phyloP scores from a whole-genome alignment of 2,888 invertebrate species.

The Agrilus biguttatus region DNA sequence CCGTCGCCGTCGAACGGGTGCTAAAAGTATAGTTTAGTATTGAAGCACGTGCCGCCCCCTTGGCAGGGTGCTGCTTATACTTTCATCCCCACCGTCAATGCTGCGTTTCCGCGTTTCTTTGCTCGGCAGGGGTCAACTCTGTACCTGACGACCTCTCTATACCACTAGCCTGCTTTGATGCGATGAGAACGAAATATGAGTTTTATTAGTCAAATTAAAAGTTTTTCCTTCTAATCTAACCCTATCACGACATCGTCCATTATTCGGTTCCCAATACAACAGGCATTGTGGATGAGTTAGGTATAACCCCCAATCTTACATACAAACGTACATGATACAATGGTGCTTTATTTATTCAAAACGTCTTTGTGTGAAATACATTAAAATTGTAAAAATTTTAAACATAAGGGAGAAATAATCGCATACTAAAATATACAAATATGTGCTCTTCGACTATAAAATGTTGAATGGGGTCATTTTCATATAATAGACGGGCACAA shows the following conservation, averaged over 20 bases:
- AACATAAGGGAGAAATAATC: no score
- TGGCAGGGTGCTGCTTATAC: constrained; percentile 7
- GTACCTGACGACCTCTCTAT: constrained; percentile 7
- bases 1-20: constrained; percentile 4
- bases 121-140: constrained; percentile 1
- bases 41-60: constrained; percentile 13
- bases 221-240: constrained; percentile 5
- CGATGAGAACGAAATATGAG: constrained; percentile 1
- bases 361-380: no score
- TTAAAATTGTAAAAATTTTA: no score
- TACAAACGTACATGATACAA: no score
- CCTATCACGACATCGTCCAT: not conserved
- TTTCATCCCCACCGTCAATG: constrained; percentile 3
- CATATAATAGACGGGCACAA: no score
- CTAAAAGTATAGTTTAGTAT: constrained; percentile 5
- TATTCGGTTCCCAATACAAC: no score
- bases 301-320: no score
- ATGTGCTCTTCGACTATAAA: no score
- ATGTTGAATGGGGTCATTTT: no score
- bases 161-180: not conserved
- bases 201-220: constrained; percentile 9
- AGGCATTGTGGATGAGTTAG: no score
- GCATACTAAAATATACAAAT: no score
- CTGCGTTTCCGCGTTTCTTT: constrained; percentile 2
- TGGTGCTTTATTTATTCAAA: no score